These are phyloP conservation scores for Venustoraphidia nigricollis DNA, from an alignment of 2,888 invertebrate genomes.

Conservation along the genomic window DNA sequence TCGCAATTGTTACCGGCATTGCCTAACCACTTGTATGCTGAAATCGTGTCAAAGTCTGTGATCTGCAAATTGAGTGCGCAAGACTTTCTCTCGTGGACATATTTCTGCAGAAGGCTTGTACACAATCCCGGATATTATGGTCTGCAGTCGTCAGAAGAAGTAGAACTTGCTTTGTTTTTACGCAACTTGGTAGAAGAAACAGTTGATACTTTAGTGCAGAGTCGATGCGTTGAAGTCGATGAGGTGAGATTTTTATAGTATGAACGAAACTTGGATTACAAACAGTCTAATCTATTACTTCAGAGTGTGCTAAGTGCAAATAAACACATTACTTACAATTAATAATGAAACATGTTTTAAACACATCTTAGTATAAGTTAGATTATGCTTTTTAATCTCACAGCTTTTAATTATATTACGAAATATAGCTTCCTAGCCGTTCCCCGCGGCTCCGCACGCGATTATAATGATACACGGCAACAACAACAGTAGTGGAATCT, in stretches of 20 bases:
- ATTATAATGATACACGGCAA: too few species aligned
- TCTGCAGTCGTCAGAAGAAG: constrained; percentile 52
- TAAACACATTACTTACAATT: not conserved
- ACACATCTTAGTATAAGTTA: too few species aligned
- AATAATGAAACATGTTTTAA: not conserved
- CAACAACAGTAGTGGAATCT: too few species aligned
- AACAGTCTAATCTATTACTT: too few species aligned
- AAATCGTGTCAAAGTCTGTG: constrained; percentile 92
- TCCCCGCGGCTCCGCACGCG: too few species aligned
- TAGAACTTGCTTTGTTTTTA: constrained; percentile 57
- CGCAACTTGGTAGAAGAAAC: constrained; percentile 69
- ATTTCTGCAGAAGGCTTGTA: constrained; percentile 82
- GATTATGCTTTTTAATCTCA: too few species aligned
- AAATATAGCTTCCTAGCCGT: too few species aligned
- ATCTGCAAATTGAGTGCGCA: constrained; percentile 80
- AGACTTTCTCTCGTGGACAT: constrained; percentile 98
- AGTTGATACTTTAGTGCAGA: constrained; percentile 50
- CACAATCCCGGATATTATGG: constrained; percentile 89
- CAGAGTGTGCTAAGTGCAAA: not conserved
- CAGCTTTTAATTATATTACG: too few species aligned
- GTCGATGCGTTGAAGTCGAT: constrained; percentile 65
- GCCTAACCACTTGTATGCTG: constrained; percentile 95
- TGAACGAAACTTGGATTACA: not conserved
- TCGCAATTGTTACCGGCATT: constrained; percentile 82
- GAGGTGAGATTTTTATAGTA: constrained; percentile 35